Evolutionary conservation across 2,888 invertebrate genomes (phyloP).

Genomic region (Cryptus viduatorius): DNA sequence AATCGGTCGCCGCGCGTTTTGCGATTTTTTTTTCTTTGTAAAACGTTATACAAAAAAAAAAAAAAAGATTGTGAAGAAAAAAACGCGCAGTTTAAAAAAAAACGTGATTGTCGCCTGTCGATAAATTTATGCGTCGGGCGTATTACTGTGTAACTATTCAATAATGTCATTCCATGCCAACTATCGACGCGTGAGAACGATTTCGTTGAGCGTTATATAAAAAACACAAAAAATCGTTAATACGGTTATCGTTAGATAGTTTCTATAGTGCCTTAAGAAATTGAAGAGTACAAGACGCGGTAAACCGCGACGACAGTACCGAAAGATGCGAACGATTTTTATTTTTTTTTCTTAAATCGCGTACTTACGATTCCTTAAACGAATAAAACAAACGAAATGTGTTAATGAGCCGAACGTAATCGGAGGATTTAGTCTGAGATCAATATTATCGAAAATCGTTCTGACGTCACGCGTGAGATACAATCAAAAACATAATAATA

Average conservation of each 20-base stretch:
- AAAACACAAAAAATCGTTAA: constrained; percentile 37
- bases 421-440: constrained; percentile 8
- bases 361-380: constrained; percentile 62
- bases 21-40: constrained; percentile 31
- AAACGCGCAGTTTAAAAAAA: background rate
- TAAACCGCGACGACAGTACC: background rate
- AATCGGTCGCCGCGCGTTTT: background rate
- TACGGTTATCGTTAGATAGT: constrained; percentile 42
- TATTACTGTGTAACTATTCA: constrained; percentile 10
- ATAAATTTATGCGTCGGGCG: constrained; percentile 25
- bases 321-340: constrained; percentile 20
- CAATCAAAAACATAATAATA: constrained; percentile 63
- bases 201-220: constrained; percentile 34
- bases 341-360: constrained; percentile 48
- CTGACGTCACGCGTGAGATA: constrained; percentile 51
- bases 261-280: constrained; percentile 60
- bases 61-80: constrained; percentile 18
- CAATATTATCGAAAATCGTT: constrained; percentile 31
- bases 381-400: constrained; percentile 26
- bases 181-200: constrained; percentile 45
- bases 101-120: constrained; percentile 17
- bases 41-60: background rate
- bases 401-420: constrained; percentile 12
- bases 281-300: constrained; percentile 46
- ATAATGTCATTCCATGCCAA: constrained; percentile 58